These are phyloP conservation scores for Chaetorhynchus papuensis DNA, from an alignment of 2,113 vertebrate genomes.

Conservation along the genomic window DNA sequence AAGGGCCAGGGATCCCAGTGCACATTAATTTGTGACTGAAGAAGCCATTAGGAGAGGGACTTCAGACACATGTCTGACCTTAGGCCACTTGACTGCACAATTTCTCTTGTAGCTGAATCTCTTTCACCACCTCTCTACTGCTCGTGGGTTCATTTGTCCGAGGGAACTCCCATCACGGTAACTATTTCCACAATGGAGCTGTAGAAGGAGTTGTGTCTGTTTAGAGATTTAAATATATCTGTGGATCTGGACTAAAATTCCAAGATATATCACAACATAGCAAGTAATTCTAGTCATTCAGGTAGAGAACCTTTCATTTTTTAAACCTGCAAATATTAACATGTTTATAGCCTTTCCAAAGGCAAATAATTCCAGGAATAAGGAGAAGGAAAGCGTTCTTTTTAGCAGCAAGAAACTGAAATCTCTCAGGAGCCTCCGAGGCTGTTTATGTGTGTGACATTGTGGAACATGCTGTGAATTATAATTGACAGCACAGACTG, in stretches of 20 bases:
- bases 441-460: neutral
- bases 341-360: neutral
- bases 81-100: neutral
- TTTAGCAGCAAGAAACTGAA: neutral
- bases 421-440: neutral
- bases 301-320: neutral
- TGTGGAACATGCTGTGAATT: slow-evolving; percentile 5
- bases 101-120: neutral
- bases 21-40: neutral
- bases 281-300: neutral
- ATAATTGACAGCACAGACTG: slow-evolving; percentile 38
- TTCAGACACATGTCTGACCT: neutral
- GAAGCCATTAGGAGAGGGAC: neutral
- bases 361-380: neutral
- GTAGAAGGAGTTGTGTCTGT: neutral
- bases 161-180: neutral
- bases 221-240: neutral
- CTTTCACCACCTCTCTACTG: neutral
- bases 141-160: neutral
- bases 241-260: neutral
- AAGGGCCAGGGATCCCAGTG: neutral
- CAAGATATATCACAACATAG: neutral
- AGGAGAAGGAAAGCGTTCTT: neutral
- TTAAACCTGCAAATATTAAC: neutral
- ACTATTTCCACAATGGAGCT: neutral